These are phyloP conservation scores for Phenganax stokvisi DNA, from an alignment of 92 coral and sea anemone genomes.

Conservation along the genomic window DNA sequence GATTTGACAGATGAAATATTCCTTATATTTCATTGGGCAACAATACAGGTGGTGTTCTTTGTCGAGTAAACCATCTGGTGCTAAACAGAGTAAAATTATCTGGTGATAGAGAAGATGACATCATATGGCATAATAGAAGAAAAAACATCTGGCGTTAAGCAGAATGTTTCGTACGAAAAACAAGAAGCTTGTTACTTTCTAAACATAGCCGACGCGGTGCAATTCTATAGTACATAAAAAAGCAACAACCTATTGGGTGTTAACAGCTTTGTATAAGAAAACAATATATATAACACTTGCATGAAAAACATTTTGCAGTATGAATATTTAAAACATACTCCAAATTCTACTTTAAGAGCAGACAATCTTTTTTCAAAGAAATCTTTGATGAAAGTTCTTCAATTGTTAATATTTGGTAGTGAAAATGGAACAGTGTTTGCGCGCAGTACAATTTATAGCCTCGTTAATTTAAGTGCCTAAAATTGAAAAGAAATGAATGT, in stretches of 20 bases:
- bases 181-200: too few species aligned
- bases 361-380: background rate
- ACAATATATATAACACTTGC: slow-evolving; percentile 2
- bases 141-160: too few species aligned
- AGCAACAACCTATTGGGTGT: background rate
- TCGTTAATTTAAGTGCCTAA: background rate
- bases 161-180: too few species aligned
- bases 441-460: background rate
- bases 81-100: too few species aligned
- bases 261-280: slow-evolving; percentile 8
- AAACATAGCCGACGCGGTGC: too few species aligned
- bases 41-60: too few species aligned
- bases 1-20: too few species aligned
- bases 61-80: too few species aligned
- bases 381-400: background rate
- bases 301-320: slow-evolving; percentile 3
- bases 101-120: too few species aligned
- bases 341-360: background rate
- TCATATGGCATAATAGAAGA: too few species aligned
- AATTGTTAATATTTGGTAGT: background rate
- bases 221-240: too few species aligned
- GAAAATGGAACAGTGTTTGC: background rate
- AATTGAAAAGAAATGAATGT: slow-evolving; percentile 11
- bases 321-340: slow-evolving; percentile 7
- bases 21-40: too few species aligned